Evolutionary conservation across 2,888 invertebrate genomes (phyloP), one percentile per base, ranked within the genome.

Genomic region (Eremobia ochroleuca): DNA sequence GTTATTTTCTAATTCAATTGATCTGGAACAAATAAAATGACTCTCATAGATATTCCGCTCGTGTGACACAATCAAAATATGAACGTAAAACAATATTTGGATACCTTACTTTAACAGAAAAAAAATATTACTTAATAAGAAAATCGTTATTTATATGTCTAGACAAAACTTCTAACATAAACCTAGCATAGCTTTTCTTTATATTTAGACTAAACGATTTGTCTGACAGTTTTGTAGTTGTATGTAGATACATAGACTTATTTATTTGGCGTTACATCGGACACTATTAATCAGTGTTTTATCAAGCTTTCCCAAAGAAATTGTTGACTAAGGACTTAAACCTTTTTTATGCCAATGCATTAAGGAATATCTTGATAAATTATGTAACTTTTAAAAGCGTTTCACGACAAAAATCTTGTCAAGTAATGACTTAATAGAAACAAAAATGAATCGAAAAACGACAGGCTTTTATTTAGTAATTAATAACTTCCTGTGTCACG

Each of bases 251-350:
- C n/a, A 34, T 34, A 34, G 34, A 34, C 34, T 34, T 34, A 34
- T 70, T 69, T 61, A 66, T 81, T 75, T 69, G 43, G 37, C 6
- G 68, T 61, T 25, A 31, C 37, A 52, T 70, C 28, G 46, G 40
- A 25, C 40, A 49, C n/a, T 64, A 64, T 59, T 37, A 65, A 65
- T 69, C 34, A 70, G 21, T 40, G 9, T 49, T 68, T 46, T 28
- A 34, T 31, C 18, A 9, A 55, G 18, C 4, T 52, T 55, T 40
- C 49, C 25, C 8, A 55, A 66, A 64, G 0, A 31, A 58, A 55
- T 43, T 59, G 4, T 59, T 61, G 0, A 31, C 11, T 43, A 4
- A 61, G 43, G 31, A 69, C 37, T 49, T 3, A 34, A 3, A 34
- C 34, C 34, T 34, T 4, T 34, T 34, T 34, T 34, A 34, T 4